Evolutionary conservation across 2,797 vertebrate genomes (phyloP), one percentile per base, ranked within the genome.

Genomic region (Miichthys miiuy): DNA sequence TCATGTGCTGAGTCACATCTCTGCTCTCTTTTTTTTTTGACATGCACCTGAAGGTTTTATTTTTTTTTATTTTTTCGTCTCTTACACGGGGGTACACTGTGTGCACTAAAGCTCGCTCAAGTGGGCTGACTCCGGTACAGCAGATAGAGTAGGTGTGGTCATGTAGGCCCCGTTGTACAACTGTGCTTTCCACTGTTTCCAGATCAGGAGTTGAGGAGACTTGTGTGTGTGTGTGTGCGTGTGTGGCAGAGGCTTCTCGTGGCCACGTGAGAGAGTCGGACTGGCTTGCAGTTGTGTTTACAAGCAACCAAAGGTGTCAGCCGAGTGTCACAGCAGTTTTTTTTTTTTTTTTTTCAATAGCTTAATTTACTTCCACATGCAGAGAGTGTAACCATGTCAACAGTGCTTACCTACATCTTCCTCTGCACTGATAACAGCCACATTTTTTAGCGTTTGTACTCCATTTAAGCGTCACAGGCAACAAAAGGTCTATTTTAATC

Each of bases 101-200:
- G n/a, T 77, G 58, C 68, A 63, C 57, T 16, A 8, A 38, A 38
- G 50, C 83, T 76, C 21, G 34, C 68, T 68, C 52, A 54, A 72
- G 68, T 74, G 20, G 52, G 70, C 90, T 81, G 89, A 90, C 75
- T 89, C 68, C 68, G 81, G 91, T 82, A 80, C 88, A 90, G 88
- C 83, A 83, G 21, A 85, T 81, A 64, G 84, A 88, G 88, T 91
- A 93, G 93, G 92, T 93, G 91, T 92, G 92, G 92, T 74, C 90
- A 80, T 54, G 72, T 63, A 80, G 83, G 34, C 71, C 76, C 47
- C 66, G 47, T 76, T 87, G 80, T 86, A 87, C 68, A 60, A 56
- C 77, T 41, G 79, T 56, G 79, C 77, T 73, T 69, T 70, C 73
- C 57, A 77, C 92, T 88, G 89, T 79, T 92, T 86, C 76, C 67